Evolutionary conservation across 1,140 invertebrate species (phyloP).

Genomic region (Drosophila lacteicornis): DNA sequence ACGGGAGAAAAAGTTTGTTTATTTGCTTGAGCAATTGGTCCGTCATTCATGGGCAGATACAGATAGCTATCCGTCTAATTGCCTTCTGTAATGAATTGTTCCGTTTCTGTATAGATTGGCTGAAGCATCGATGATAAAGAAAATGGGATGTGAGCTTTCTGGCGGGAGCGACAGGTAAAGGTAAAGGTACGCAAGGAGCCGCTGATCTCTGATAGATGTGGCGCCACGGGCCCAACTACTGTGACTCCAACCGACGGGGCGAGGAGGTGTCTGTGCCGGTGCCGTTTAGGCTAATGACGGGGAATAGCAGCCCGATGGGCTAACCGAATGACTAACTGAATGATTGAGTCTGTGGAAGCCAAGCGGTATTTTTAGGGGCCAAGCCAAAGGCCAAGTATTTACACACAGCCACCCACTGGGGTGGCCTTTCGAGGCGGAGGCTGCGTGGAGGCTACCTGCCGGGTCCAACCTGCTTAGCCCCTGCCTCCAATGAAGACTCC

Average conservation of each 20-base stretch:
- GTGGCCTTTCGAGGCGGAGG: constrained; percentile 43
- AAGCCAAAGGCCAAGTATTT: constrained; percentile 76
- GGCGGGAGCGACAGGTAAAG: constrained; percentile 9
- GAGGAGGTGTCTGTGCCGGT: constrained; percentile 44
- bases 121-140: constrained; percentile 2
- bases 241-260: constrained; percentile 26
- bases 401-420: constrained; percentile 79
- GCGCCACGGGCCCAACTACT: constrained; percentile 59
- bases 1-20: constrained; percentile 64
- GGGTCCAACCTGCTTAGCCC: constrained; percentile 37
- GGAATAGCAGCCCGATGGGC: constrained; percentile 26
- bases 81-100: constrained; percentile 73
- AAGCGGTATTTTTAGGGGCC: constrained; percentile 78
- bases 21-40: constrained; percentile 80
- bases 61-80: constrained; percentile 65
- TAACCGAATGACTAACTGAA: constrained; percentile 41
- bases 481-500: constrained; percentile 37
- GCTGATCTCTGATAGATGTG: constrained; percentile 63
- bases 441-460: constrained; percentile 59
- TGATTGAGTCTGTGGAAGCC: constrained; percentile 49
- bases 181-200: constrained; percentile 25
- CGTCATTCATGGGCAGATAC: constrained; percentile 65
- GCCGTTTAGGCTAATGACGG: constrained; percentile 70
- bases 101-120: constrained; percentile 30
- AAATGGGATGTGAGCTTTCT: constrained; percentile 1